Evolutionary conservation across 2,797 vertebrate genomes (phyloP), one percentile per base, ranked within the genome.

Genomic region (Scolopax bukidnonensis): DNA sequence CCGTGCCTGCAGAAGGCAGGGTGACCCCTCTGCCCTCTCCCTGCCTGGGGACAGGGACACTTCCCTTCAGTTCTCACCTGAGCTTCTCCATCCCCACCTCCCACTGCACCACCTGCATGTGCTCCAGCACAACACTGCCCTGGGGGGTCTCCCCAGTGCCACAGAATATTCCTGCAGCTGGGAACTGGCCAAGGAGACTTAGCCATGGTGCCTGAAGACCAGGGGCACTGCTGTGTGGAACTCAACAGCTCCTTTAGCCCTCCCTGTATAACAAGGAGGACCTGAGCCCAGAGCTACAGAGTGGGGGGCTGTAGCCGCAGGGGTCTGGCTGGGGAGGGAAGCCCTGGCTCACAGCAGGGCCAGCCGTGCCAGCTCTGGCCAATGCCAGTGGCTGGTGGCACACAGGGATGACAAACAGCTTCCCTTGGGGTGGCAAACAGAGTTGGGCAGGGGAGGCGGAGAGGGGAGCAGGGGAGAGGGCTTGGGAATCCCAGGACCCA

Each of bases 371-470:
- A 23, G 40, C 40, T 23, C 47, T 0, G 3, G 38, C 45, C 5
- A 10, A 12, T 17, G 43, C 48, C 56, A 45, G 23, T 33, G 69
- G 69, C 61, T 56, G 32, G 36, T 68, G 68, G 19, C 60, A 79
- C 3, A 5, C 50, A n/a, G 16, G 12, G 30, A 12, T 53, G 51
- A 21, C 32, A 23, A 20, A 11, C 10, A 18, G 32, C 54, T 74
- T 16, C 41, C 47, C 57, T 20, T 3, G 2, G 30, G 36, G 27
- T 3, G 2, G n/a, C 1, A 8, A 82, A 21, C 19, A 41, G 2
- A 3, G 18, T 15, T 0, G 0, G n/a, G 41, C 87, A 48, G 47
- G 45, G 20, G 17, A 53, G 7, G 20, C 25, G 17, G 38, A 33
- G 23, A 50, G n/a, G 13, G 16, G 51, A 83, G 43, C 38, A 47